phyloP scores from a whole-genome alignment of 2,797 vertebrate species.

The Pelochelys cantorii region DNA sequence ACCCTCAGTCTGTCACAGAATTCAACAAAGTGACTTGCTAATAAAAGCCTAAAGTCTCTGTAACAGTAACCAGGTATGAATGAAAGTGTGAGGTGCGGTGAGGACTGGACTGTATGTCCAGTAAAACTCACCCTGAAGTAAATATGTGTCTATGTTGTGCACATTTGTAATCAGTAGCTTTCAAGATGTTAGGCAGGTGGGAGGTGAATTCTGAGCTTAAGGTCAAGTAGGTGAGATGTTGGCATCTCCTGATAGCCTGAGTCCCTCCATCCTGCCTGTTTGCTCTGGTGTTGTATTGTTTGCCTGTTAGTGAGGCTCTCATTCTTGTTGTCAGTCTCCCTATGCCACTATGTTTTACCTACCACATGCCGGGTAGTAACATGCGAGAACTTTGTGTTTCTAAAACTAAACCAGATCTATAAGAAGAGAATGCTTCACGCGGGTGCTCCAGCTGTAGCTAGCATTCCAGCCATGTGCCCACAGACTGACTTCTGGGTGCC shows the following conservation, averaged over 20 bases:
- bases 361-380: background rate
- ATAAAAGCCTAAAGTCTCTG: background rate
- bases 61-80: background rate
- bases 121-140: fast-evolving
- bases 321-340: background rate
- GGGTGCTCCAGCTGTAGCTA: background rate
- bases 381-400: background rate
- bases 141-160: fast-evolving
- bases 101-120: fast-evolving
- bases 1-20: background rate
- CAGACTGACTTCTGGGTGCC: background rate
- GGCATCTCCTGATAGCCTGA: background rate
- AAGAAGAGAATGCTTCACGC: background rate
- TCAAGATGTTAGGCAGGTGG: background rate
- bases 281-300: background rate
- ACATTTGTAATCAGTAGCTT: fast-evolving
- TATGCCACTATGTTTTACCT: background rate
- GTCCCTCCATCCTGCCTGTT: fast-evolving
- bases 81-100: background rate
- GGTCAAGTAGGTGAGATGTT: background rate
- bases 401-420: background rate
- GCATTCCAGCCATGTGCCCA: background rate
- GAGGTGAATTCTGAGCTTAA: background rate
- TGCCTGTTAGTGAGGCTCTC: background rate
- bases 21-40: background rate